Percentiles rank a stretch among this genome's conserved stretches.
phyloP scores from a whole-genome alignment of 2,888 invertebrate species.

The Ormyrus nitidulus region DNA sequence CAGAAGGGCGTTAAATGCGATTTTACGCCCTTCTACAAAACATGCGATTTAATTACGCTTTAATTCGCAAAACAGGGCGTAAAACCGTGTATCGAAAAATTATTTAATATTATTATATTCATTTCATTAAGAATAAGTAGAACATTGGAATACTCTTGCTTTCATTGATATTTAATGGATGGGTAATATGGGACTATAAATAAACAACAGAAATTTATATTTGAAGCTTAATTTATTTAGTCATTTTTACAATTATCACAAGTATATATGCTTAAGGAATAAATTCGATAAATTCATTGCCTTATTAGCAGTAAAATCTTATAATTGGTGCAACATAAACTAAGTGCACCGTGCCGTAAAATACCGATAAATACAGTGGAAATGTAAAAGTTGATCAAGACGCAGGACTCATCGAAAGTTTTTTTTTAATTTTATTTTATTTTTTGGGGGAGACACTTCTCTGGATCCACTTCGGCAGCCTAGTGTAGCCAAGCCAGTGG shows the following conservation, averaged over 20 bases:
- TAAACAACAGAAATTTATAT: conserved; percentile 49
- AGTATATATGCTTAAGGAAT: conserved; percentile 50
- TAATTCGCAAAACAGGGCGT: too few relatives aligned
- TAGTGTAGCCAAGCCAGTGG: too few relatives aligned
- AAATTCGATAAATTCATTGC: conserved; percentile 51
- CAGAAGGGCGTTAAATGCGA: too few relatives aligned
- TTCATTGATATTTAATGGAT: conserved; percentile 65
- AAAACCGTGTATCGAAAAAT: too few relatives aligned
- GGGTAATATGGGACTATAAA: conserved; percentile 58
- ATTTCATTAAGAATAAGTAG: conserved; percentile 14
- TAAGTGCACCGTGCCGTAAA: conserved; percentile 36
- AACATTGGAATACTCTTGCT: conserved; percentile 64
- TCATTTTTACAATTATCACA: conserved; percentile 54
- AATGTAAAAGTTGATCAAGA: conserved; percentile 22
- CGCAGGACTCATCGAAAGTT: conserved; percentile 41
- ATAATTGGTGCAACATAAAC: neutral
- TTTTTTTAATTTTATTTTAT: too few relatives aligned
- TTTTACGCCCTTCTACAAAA: too few relatives aligned
- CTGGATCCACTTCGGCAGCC: too few relatives aligned
- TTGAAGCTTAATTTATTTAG: conserved; percentile 45
- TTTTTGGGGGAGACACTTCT: too few relatives aligned
- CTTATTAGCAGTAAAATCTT: conserved; percentile 7
- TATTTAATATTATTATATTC: neutral
- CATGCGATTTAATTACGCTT: too few relatives aligned
- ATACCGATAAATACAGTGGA: conserved; percentile 48